phyloP scores from a whole-genome alignment of 2,797 vertebrate species.

The Peromyscus attwateri region DNA sequence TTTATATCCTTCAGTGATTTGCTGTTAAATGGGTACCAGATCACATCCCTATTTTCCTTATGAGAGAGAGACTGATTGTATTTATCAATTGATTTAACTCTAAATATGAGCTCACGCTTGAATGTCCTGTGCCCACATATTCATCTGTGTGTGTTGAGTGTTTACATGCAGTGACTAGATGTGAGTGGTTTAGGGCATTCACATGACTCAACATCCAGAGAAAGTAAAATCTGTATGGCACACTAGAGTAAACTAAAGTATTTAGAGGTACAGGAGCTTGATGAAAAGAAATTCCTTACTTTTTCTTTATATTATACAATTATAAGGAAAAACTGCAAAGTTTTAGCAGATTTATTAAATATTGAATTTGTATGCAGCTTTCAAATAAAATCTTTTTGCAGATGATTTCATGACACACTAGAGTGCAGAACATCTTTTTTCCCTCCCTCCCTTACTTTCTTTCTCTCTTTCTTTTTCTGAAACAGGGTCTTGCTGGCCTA shows the following conservation, averaged over 20 bases:
- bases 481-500: neutral
- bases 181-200: conserved; percentile 34
- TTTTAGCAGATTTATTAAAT: conserved; percentile 53
- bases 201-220: conserved; percentile 29
- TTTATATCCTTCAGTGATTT: conserved; percentile 44
- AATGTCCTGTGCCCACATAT: conserved; percentile 33
- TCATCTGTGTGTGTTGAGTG: neutral
- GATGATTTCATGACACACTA: conserved; percentile 47
- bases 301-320: conserved; percentile 63
- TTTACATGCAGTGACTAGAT: conserved; percentile 33
- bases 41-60: conserved; percentile 24
- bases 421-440: neutral
- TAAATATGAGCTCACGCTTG: conserved; percentile 50
- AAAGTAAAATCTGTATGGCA: conserved; percentile 48
- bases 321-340: conserved; percentile 39
- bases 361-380: conserved; percentile 51
- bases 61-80: neutral
- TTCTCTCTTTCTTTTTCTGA: neutral
- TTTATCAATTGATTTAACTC: conserved; percentile 39
- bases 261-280: conserved; percentile 31
- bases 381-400: conserved; percentile 63
- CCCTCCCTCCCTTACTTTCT: neutral
- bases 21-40: neutral
- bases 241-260: conserved; percentile 52
- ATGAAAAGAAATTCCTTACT: conserved; percentile 59